Evolutionary conservation across 2,797 vertebrate species (phyloP).

Genomic region (Gephyroberyx darwinii): DNA sequence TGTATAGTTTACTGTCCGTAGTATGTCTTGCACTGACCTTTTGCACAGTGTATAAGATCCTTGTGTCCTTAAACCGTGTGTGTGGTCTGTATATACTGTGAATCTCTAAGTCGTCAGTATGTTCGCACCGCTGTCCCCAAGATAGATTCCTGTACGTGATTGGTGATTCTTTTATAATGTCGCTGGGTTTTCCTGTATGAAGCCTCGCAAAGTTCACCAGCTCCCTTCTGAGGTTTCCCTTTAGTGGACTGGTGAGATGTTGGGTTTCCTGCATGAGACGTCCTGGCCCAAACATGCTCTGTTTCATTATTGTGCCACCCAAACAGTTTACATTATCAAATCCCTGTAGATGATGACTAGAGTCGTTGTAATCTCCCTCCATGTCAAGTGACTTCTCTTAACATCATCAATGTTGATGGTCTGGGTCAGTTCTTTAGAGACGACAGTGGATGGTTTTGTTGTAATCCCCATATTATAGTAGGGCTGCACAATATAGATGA

Average conservation of each 20-base stretch:
- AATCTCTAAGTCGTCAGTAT: slow-evolving; percentile 18
- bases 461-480: no score
- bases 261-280: no score
- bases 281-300: background rate
- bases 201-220: no score
- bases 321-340: no score
- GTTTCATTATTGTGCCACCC: background rate
- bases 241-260: no score
- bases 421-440: background rate
- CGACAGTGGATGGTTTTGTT: no score
- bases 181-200: no score
- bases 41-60: slow-evolving; percentile 41
- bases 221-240: no score
- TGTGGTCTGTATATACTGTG: slow-evolving; percentile 5
- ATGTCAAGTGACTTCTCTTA: background rate
- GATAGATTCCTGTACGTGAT: background rate
- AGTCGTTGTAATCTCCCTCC: background rate
- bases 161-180: background rate
- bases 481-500: no score
- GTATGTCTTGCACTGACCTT: slow-evolving; percentile 41
- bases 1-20: slow-evolving; percentile 34
- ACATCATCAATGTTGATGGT: background rate
- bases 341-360: no score
- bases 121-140: background rate
- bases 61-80: slow-evolving; percentile 31